phyloP scores from a whole-genome alignment of 2,797 vertebrate species.

The Sebastes aleutianus region DNA sequence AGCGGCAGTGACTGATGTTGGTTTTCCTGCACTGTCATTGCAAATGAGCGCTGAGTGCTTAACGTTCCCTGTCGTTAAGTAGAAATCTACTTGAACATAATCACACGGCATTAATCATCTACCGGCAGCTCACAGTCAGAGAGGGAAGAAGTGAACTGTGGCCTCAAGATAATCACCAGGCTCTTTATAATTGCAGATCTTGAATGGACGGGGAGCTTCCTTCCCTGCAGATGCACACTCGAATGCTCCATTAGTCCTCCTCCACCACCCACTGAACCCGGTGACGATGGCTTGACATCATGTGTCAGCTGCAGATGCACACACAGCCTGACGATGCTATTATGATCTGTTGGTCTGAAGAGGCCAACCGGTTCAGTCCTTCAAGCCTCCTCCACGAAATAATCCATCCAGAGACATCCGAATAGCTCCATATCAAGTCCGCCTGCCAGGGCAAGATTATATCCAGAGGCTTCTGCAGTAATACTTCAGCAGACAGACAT shows the following conservation, averaged over 20 bases:
- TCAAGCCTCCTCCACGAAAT: constrained; percentile 26
- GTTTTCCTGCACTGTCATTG: constrained; percentile 44
- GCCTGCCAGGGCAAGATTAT: constrained; percentile 32
- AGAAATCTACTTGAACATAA: constrained; percentile 60
- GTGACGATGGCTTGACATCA: constrained; percentile 29
- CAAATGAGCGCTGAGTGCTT: constrained; percentile 44
- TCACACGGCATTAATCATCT: constrained; percentile 65
- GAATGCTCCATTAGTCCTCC: constrained; percentile 10
- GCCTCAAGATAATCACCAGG: constrained; percentile 57
- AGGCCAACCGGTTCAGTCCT: constrained; percentile 11
- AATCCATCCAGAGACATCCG: constrained; percentile 34
- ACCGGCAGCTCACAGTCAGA: constrained; percentile 49
- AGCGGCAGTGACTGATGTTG: constrained; percentile 12
- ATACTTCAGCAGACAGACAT: constrained; percentile 32
- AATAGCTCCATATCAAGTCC: constrained; percentile 34
- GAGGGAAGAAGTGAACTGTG: constrained; percentile 49
- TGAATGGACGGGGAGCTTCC: constrained; percentile 53
- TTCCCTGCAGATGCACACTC: constrained; percentile 53
- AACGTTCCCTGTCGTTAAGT: constrained; percentile 40
- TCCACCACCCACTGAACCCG: constrained; percentile 16
- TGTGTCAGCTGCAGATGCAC: constrained; percentile 60
- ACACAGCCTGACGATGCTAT: constrained; percentile 5
- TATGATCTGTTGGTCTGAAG: constrained; percentile 20
- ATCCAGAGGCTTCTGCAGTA: constrained; percentile 31
- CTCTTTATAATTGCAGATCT: constrained; percentile 62